phyloP scores from a whole-genome alignment of 2,113 vertebrate species.

The Mormyrus iriodes region DNA sequence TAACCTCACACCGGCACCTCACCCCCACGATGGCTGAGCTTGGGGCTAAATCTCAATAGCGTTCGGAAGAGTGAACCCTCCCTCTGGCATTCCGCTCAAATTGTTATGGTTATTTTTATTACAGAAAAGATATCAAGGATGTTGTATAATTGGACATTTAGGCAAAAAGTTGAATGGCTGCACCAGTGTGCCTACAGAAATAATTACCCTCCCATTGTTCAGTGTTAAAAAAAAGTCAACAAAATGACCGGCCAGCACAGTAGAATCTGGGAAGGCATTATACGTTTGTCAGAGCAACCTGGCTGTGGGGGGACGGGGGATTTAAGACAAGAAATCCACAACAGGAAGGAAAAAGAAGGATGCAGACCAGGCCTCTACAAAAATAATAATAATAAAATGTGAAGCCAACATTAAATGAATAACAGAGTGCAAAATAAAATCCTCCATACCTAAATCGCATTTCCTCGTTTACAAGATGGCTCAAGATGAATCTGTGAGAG shows the following conservation, averaged over 20 bases:
- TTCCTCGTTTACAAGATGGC: not conserved
- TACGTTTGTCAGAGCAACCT: constrained; percentile 9
- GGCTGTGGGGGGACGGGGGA: not conserved
- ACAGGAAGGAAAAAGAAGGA: not conserved
- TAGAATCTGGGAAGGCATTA: constrained; percentile 3
- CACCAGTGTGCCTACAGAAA: constrained; percentile 25
- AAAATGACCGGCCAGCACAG: not conserved
- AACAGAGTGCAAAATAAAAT: not conserved
- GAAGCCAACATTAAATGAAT: not conserved
- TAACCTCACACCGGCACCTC: constrained; percentile 14
- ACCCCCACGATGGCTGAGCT: not conserved
- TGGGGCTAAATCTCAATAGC: constrained; percentile 18
- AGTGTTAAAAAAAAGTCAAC: not conserved
- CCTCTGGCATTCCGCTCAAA: not conserved
- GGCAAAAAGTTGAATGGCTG: constrained; percentile 22
- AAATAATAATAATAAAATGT: not conserved
- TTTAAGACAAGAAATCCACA: not conserved
- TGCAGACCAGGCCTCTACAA: not conserved
- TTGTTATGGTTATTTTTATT: constrained; percentile 27
- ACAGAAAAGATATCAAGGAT: constrained; percentile 27
- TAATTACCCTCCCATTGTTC: constrained; percentile 31
- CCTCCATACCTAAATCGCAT: not conserved
- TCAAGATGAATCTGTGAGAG: not conserved
- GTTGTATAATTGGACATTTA: constrained; percentile 30
- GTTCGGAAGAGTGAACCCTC: not conserved